Percentiles rank a stretch among this genome's conserved stretches.
Conservation (phyloP, 2,888 invertebrate genomes). For the Eucriotettix oculatus region DNA sequence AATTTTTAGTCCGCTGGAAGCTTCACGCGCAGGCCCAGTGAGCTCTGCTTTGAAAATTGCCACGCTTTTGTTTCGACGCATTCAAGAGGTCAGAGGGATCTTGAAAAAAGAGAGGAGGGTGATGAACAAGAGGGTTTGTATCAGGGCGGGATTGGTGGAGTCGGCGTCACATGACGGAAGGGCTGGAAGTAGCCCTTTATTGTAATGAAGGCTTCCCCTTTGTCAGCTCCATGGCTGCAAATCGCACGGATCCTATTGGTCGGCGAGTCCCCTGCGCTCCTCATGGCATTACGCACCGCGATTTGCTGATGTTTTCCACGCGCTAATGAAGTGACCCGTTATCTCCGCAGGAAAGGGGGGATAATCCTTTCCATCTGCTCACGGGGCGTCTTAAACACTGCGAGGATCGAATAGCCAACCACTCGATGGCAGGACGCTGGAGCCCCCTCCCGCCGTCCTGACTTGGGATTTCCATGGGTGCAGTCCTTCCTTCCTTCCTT, state of each 20-base stretch:
- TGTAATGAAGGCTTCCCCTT: constrained; percentile 11
- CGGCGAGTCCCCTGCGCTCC: not conserved
- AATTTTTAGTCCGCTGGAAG: constrained; percentile 1
- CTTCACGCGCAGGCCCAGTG: constrained; percentile 1
- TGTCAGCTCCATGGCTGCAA: constrained; percentile 5
- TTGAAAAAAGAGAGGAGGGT: constrained; percentile 4
- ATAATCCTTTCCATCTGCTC: no score
- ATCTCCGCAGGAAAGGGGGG: no score
- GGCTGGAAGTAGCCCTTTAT: constrained; percentile 11
- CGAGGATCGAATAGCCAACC: no score
- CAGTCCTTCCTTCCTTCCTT: no score
- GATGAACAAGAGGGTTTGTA: constrained; percentile 2
- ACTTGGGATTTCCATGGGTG: no score
- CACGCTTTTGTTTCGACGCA: constrained; percentile 10
- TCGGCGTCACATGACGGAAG: constrained; percentile 17
- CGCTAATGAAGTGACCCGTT: not conserved
- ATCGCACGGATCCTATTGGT: not conserved
- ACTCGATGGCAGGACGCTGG: no score
- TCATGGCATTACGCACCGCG: constrained; percentile 1
- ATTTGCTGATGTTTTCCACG: constrained; percentile 8
- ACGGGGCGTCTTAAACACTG: no score
- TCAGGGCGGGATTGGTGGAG: constrained; percentile 19
- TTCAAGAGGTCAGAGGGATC: constrained; percentile 9
- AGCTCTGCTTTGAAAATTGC: constrained; percentile 9
- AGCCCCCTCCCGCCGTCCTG: no score